These are phyloP conservation scores for Himalopsyche tibetana DNA, from an alignment of 2,888 invertebrate genomes.

Conservation along the genomic window DNA sequence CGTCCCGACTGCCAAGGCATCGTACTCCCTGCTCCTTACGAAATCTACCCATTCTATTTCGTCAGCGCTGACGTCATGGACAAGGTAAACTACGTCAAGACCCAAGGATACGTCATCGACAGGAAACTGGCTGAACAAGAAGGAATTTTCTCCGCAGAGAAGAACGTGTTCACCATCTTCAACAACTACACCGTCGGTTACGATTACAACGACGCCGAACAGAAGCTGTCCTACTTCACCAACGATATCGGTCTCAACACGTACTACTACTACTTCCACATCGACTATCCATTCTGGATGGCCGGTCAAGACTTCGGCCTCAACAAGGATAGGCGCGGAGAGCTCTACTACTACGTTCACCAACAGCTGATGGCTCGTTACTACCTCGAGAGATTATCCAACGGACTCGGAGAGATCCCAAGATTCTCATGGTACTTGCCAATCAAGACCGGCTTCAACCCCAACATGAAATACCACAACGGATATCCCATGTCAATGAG, in stretches of 20 bases:
- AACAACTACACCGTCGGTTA: conserved; percentile 82
- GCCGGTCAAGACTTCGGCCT: conserved; percentile 70
- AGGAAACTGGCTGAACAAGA: conserved; percentile 76
- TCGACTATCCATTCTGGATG: conserved; percentile 78
- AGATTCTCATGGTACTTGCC: conserved; percentile 76
- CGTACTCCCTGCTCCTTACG: conserved; percentile 84
- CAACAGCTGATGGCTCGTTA: conserved; percentile 84
- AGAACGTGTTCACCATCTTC: conserved; percentile 78
- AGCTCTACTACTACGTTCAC: conserved; percentile 80
- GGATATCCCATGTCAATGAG: conserved; percentile 82
- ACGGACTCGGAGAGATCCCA: conserved; percentile 81
- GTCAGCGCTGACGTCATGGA: conserved; percentile 84
- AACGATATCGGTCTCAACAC: conserved; percentile 81
- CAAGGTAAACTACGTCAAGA: conserved; percentile 80
- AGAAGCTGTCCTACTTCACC: conserved; percentile 77
- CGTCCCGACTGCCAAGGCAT: conserved; percentile 81
- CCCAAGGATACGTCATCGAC: conserved; percentile 78
- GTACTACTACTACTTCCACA: conserved; percentile 77
- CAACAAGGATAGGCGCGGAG: conserved; percentile 79
- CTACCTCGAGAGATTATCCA: conserved; percentile 85
- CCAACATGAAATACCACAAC: conserved; percentile 80
- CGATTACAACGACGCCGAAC: conserved; percentile 74
- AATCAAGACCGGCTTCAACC: conserved; percentile 79
- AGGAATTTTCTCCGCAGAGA: conserved; percentile 75
- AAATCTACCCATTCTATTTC: conserved; percentile 87